A percentile compares a stretch with the other conserved stretches of the same genome.
Evolutionary conservation across 1,140 invertebrate genomes (phyloP).

Genomic region (Macrobrachium rosenbergii): DNA sequence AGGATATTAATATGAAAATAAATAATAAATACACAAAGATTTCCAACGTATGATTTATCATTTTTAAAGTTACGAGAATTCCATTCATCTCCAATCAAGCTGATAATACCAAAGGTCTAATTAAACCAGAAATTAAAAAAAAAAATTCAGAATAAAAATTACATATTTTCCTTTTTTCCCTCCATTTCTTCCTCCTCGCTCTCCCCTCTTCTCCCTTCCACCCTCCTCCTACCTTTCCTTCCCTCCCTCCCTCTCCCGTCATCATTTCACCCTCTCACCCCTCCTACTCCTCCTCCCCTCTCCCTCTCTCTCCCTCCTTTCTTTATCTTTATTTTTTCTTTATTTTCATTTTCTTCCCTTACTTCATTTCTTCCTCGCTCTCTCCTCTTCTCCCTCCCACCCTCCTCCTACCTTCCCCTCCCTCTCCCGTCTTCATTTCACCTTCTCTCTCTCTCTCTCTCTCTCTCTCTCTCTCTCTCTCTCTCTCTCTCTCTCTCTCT

Average conservation of each 20-base stretch:
- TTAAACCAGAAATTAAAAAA: too few species aligned
- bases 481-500: slow-evolving; percentile 29
- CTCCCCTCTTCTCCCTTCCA: background rate
- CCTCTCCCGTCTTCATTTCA: too few species aligned
- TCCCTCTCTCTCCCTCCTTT: slow-evolving; percentile 8
- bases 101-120: too few species aligned
- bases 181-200: background rate
- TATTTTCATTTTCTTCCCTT: too few species aligned
- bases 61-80: too few species aligned
- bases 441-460: background rate
- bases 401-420: background rate
- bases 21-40: too few species aligned
- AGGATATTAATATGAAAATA: too few species aligned
- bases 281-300: background rate
- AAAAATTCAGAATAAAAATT: too few species aligned
- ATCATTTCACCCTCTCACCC: background rate
- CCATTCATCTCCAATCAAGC: too few species aligned
- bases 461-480: background rate
- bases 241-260: background rate
- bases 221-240: background rate
- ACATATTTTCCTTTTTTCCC: background rate
- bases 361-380: background rate
- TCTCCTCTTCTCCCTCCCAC: background rate
- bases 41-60: too few species aligned
- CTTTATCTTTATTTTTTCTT: background rate